phyloP scores from a whole-genome alignment of 92 coral and sea anemone genomes.

The Metridium senile region DNA sequence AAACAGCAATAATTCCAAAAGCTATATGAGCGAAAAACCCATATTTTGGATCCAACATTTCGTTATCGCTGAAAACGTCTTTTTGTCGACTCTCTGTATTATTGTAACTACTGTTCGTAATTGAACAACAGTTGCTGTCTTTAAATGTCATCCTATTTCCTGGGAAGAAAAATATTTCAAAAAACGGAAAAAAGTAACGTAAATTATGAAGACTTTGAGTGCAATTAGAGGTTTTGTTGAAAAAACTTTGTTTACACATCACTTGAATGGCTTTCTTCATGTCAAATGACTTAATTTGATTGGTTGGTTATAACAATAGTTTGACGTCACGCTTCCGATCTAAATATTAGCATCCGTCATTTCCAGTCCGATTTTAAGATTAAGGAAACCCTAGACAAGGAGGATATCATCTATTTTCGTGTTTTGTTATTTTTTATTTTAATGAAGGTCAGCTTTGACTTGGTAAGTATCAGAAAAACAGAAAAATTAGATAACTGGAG shows the following conservation, averaged over 20 bases:
- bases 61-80: background rate
- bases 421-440: background rate
- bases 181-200: background rate
- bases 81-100: background rate
- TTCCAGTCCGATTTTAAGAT: background rate
- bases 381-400: background rate
- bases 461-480: background rate
- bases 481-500: background rate
- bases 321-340: constrained; percentile 24
- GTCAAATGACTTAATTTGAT: constrained; percentile 19
- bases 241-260: constrained; percentile 18
- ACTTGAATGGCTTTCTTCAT: constrained; percentile 20
- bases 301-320: constrained; percentile 20
- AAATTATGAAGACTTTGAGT: constrained; percentile 7
- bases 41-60: constrained; percentile 19
- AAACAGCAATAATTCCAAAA: constrained; percentile 33
- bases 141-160: constrained; percentile 30
- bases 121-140: constrained; percentile 2
- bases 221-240: constrained; percentile 13
- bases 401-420: background rate
- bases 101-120: constrained; percentile 10
- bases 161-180: background rate
- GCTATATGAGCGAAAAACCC: constrained; percentile 33
- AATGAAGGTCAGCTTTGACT: background rate
- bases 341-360: background rate